A percentile compares a stretch with the other conserved stretches of the same genome.
Conservation (phyloP, 2,888 invertebrate species). For the Apodemia hepburni region DNA sequence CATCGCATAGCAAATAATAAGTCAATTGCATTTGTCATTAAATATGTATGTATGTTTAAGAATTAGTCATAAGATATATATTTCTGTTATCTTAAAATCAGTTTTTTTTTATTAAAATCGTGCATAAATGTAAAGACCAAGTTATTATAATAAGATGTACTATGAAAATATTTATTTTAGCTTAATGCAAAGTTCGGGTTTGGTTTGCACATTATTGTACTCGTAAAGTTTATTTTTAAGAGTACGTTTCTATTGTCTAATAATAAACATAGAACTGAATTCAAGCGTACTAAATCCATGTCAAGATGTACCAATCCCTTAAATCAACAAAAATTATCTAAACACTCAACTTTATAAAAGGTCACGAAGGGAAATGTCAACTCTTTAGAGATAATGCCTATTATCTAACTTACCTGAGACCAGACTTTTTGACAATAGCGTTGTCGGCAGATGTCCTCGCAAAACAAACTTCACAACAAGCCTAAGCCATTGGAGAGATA, state of each 20-base stretch:
- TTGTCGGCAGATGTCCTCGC: constrained; percentile 71
- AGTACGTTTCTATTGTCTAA: background rate
- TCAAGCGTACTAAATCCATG: constrained; percentile 19
- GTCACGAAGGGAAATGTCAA: constrained; percentile 68
- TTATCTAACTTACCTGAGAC: constrained; percentile 74
- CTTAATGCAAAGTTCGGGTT: no score
- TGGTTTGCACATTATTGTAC: no score
- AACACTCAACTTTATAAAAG: constrained; percentile 67
- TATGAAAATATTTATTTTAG: no score
- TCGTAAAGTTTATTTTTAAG: background rate
- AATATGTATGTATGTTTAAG: no score
- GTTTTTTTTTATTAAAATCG: no score
- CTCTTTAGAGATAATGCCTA: constrained; percentile 71
- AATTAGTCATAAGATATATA: no score
- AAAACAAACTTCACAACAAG: constrained; percentile 72
- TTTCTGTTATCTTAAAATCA: no score
- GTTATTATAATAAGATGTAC: no score
- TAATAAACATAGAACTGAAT: constrained; percentile 17
- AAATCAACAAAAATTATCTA: constrained; percentile 68
- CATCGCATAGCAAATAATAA: no score
- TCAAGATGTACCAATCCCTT: constrained; percentile 44
- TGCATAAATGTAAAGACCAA: no score
- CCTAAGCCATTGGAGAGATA: constrained; percentile 61
- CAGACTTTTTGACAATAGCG: constrained; percentile 56
- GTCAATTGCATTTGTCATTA: no score